phyloP scores from a whole-genome alignment of 2,113 vertebrate species.

The Labrus mixtus region DNA sequence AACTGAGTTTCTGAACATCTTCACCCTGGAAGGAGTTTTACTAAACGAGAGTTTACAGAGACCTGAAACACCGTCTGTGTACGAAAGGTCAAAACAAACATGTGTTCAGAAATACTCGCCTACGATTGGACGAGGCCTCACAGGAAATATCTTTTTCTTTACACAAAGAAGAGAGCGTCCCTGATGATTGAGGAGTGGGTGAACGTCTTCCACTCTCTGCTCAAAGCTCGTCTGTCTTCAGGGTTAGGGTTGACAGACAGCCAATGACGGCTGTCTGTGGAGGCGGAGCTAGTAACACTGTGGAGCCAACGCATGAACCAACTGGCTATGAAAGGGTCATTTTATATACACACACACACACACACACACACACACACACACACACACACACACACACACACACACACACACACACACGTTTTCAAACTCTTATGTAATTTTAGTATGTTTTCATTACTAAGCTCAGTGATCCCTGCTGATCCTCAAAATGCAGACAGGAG shows the following conservation, averaged over 20 bases:
- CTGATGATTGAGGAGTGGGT: neutral
- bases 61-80: no score
- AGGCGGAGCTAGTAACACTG: neutral
- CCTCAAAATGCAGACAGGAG: slow-evolving; percentile 47
- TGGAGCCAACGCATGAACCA: slow-evolving; percentile 10
- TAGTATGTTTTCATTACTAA: slow-evolving; percentile 61
- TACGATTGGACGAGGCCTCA: neutral
- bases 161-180: no score
- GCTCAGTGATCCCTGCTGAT: slow-evolving; percentile 47
- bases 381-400: neutral
- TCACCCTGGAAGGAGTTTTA: no score
- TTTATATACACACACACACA: slow-evolving; percentile 11
- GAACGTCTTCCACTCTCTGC: neutral
- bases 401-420: slow-evolving; percentile 10
- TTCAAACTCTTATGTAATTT: slow-evolving; percentile 64
- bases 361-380: neutral
- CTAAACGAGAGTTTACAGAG: no score
- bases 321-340: slow-evolving; percentile 49
- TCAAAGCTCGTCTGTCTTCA: no score
- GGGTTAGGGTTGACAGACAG: no score
- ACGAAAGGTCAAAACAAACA: no score
- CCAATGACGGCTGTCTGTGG: slow-evolving; percentile 5
- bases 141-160: neutral
- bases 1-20: no score
- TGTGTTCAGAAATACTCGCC: no score